Evolutionary conservation across 2,113 vertebrate species (phyloP).

Genomic region (Noturus placidus): DNA sequence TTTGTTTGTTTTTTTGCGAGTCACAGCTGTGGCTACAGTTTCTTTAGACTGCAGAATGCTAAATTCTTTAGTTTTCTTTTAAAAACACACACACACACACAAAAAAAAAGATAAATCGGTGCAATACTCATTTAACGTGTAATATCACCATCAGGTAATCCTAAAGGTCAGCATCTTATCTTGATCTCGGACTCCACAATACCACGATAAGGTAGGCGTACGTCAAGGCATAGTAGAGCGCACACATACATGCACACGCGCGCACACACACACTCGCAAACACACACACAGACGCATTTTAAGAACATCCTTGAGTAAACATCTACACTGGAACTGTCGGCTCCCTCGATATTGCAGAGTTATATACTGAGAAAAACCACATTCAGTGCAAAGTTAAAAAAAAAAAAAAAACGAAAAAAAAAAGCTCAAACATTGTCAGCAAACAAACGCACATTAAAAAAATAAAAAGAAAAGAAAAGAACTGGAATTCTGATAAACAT

Average conservation of each 20-base stretch:
- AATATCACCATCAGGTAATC: constrained; percentile 80
- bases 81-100: constrained; percentile 66
- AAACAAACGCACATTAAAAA: constrained; percentile 75
- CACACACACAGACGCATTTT: constrained; percentile 46
- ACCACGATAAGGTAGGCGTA: constrained; percentile 91
- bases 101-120: constrained; percentile 76
- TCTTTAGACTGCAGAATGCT: constrained; percentile 90
- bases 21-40: constrained; percentile 99
- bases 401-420: constrained; percentile 78
- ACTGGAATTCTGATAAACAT: constrained; percentile 85
- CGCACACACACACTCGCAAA: constrained; percentile 46
- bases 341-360: constrained; percentile 82
- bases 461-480: constrained; percentile 57
- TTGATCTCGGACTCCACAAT: constrained; percentile 86
- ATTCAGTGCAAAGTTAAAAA: constrained; percentile 96
- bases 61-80: constrained; percentile 96
- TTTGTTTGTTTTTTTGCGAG: constrained; percentile 78
- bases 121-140: constrained; percentile 87
- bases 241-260: constrained; percentile 68
- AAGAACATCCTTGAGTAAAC: constrained; percentile 97
- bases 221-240: constrained; percentile 93
- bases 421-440: constrained; percentile 92
- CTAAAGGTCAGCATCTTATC: constrained; percentile 84
- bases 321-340: constrained; percentile 90
- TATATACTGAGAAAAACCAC: constrained; percentile 83